Evolutionary conservation across 2,888 invertebrate species (phyloP).

Genomic region (Automeris io): DNA sequence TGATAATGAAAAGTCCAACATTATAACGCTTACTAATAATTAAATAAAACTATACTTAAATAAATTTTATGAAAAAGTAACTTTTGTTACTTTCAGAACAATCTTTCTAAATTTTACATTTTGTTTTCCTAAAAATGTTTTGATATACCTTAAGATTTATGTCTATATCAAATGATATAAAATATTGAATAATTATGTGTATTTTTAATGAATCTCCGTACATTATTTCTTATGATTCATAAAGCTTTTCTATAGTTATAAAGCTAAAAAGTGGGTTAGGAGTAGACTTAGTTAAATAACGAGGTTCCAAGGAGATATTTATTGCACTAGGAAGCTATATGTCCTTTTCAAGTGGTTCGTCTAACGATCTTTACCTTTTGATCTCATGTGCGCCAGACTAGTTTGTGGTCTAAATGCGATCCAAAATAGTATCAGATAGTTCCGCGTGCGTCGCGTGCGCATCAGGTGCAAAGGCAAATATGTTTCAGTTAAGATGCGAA

Average conservation of each 20-base stretch:
- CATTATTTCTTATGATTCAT: too few species aligned
- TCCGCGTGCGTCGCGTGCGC: slow-evolving; percentile 57
- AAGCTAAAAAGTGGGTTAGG: not conserved
- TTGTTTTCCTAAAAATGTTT: not conserved
- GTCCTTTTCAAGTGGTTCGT: slow-evolving; percentile 25
- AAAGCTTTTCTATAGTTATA: too few species aligned
- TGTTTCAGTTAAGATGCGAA: slow-evolving; percentile 31
- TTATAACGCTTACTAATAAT: too few species aligned
- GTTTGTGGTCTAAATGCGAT: slow-evolving; percentile 64
- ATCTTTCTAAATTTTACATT: not conserved
- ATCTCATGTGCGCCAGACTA: slow-evolving; percentile 59
- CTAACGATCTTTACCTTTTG: slow-evolving; percentile 53
- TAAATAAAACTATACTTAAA: too few species aligned
- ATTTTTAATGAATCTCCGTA: too few species aligned
- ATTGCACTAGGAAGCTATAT: slow-evolving; percentile 7
- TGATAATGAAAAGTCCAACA: too few species aligned
- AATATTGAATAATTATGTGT: not conserved
- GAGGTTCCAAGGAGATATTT: slow-evolving; percentile 11
- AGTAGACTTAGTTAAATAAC: slow-evolving; percentile 5
- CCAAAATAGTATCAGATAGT: slow-evolving; percentile 62
- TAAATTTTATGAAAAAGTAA: too few species aligned
- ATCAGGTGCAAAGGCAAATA: slow-evolving; percentile 61
- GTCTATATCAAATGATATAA: too few species aligned
- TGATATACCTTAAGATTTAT: too few species aligned
- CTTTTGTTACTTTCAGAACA: too few species aligned